Evolutionary conservation across 2,113 vertebrate species (phyloP).

Genomic region (Nothoprocta perdicaria): DNA sequence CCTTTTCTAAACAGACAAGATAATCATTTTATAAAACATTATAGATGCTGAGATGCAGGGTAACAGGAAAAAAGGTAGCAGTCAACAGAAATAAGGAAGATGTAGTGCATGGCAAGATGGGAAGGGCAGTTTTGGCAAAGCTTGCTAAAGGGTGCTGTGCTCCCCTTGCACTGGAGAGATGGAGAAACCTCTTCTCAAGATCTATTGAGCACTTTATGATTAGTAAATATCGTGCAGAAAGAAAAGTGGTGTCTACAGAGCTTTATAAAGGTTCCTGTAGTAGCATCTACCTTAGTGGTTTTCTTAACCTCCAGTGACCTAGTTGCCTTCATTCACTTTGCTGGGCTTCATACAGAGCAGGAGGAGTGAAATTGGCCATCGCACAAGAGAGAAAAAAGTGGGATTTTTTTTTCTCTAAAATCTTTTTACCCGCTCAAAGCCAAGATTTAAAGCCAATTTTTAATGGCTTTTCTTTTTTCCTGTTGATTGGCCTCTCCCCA

Average conservation of each 20-base stretch:
- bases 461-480: constrained; percentile 10
- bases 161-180: neutral
- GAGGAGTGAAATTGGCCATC: constrained; percentile 3
- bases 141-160: fast-evolving
- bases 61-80: neutral
- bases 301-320: neutral
- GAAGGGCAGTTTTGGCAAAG: neutral
- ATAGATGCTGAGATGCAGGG: neutral
- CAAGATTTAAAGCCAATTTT: constrained; percentile 54
- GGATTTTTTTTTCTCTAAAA: neutral
- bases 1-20: neutral
- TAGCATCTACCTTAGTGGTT: neutral
- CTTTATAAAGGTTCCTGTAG: constrained; percentile 31
- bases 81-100: neutral
- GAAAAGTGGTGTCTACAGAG: neutral
- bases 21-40: neutral
- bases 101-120: fast-evolving
- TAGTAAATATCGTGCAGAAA: constrained; percentile 19
- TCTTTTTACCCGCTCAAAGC: constrained; percentile 19
- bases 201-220: constrained; percentile 1
- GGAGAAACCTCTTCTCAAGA: constrained; percentile 6
- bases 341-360: constrained; percentile 2
- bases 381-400: neutral
- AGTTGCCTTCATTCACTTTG: neutral
- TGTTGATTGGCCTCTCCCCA: constrained; percentile 60